Evolutionary conservation across 2,113 vertebrate genomes (phyloP).

Genomic region (Ameiurus melas): DNA sequence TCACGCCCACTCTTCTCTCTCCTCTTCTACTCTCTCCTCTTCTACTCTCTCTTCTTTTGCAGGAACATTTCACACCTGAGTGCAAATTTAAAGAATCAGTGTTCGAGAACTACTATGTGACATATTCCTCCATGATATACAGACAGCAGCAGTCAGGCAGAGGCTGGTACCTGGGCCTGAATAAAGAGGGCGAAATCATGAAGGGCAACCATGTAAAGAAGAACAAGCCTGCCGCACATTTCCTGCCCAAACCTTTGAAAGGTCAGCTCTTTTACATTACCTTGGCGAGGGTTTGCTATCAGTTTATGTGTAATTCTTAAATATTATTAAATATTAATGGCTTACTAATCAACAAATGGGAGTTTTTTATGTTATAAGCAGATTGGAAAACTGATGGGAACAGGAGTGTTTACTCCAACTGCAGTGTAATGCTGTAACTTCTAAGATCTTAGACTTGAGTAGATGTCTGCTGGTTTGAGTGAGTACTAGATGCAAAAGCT

Average conservation of each 20-base stretch:
- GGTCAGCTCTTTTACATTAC: slow-evolving; percentile 70
- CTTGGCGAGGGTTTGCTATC: neutral
- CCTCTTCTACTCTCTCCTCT: slow-evolving; percentile 20
- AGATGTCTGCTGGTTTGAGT: neutral
- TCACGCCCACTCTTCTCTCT: slow-evolving; percentile 16
- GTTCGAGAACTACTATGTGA: slow-evolving; percentile 99
- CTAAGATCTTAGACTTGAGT: neutral
- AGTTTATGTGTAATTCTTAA: neutral
- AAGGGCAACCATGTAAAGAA: slow-evolving; percentile 99
- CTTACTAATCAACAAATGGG: neutral
- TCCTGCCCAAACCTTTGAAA: slow-evolving; percentile 98
- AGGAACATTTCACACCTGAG: slow-evolving; percentile 99
- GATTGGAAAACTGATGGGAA: neutral
- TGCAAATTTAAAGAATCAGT: slow-evolving; percentile 99
- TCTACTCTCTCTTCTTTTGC: slow-evolving; percentile 46
- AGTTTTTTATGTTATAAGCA: neutral
- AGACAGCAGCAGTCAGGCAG: slow-evolving; percentile 97
- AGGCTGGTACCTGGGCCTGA: slow-evolving; percentile 98
- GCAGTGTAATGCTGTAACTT: neutral
- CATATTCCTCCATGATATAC: slow-evolving; percentile 99
- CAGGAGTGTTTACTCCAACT: neutral
- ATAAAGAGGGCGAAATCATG: slow-evolving; percentile 99
- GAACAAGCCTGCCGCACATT: slow-evolving; percentile 97
- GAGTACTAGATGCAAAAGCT: neutral
- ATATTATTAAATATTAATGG: neutral